Evolutionary conservation across 2,888 invertebrate genomes (phyloP).

Genomic region (Chymomyza amoena): DNA sequence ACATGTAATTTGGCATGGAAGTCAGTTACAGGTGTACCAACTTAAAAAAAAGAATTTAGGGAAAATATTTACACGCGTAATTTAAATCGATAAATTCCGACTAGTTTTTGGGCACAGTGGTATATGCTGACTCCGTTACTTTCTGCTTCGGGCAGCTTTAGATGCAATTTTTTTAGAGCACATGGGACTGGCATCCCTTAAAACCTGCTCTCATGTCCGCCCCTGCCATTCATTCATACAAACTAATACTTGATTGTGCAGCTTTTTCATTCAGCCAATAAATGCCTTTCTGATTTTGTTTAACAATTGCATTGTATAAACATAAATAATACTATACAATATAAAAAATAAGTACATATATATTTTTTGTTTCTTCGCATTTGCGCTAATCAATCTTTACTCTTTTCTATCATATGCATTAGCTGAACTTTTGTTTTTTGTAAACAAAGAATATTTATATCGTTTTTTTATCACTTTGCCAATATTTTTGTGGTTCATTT

Average conservation of each 20-base stretch:
- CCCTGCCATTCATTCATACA: slow-evolving; percentile 13
- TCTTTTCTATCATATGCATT: slow-evolving; percentile 27
- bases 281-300: not conserved
- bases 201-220: not conserved
- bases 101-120: no score
- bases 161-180: not conserved
- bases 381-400: slow-evolving; percentile 32
- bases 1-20: no score
- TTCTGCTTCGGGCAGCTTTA: no score
- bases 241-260: slow-evolving; percentile 7
- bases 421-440: not conserved
- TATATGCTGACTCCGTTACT: no score
- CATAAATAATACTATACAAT: no score
- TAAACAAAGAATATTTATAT: slow-evolving; percentile 63
- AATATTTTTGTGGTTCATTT: slow-evolving; percentile 12
- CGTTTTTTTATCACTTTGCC: slow-evolving; percentile 8
- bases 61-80: no score
- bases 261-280: no score
- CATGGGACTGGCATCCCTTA: not conserved
- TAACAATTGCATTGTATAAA: not conserved
- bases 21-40: no score
- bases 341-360: not conserved
- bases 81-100: no score
- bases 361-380: slow-evolving; percentile 7
- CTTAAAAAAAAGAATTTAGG: no score